Evolutionary conservation across 2,888 invertebrate species (phyloP).

Genomic region (Drosophila macrothrix): DNA sequence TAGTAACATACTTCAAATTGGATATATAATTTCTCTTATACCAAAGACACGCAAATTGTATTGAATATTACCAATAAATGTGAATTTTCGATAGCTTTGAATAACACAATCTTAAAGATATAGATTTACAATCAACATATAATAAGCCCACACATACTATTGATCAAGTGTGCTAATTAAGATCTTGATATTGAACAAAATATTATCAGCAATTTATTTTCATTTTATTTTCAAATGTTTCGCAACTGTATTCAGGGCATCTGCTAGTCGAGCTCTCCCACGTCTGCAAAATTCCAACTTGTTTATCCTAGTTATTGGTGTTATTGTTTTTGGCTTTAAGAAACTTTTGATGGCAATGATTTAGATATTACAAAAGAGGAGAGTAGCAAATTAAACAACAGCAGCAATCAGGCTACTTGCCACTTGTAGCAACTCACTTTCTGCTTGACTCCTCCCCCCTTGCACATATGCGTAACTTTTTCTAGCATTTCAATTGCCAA

Average conservation of each 20-base stretch:
- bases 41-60: too few species aligned
- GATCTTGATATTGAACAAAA: neutral
- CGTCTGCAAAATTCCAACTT: constrained; percentile 4
- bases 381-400: constrained; percentile 43
- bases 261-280: neutral
- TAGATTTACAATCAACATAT: too few species aligned
- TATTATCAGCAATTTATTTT: neutral
- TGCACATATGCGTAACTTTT: constrained; percentile 60
- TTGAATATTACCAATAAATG: too few species aligned
- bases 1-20: too few species aligned
- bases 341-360: constrained; percentile 59
- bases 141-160: neutral
- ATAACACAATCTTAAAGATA: too few species aligned
- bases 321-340: constrained; percentile 25
- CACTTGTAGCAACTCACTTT: neutral
- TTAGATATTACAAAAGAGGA: constrained; percentile 49
- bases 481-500: constrained; percentile 76
- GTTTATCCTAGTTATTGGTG: constrained; percentile 22
- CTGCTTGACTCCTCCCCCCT: neutral
- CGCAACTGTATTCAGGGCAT: neutral
- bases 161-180: neutral
- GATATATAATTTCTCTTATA: too few species aligned
- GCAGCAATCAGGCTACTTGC: constrained; percentile 41
- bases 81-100: too few species aligned
- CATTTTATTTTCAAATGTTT: neutral